A percentile compares a stretch with the other conserved stretches of the same genome.
Conservation (phyloP, 2,888 invertebrate species). For the Seira ritae region DNA sequence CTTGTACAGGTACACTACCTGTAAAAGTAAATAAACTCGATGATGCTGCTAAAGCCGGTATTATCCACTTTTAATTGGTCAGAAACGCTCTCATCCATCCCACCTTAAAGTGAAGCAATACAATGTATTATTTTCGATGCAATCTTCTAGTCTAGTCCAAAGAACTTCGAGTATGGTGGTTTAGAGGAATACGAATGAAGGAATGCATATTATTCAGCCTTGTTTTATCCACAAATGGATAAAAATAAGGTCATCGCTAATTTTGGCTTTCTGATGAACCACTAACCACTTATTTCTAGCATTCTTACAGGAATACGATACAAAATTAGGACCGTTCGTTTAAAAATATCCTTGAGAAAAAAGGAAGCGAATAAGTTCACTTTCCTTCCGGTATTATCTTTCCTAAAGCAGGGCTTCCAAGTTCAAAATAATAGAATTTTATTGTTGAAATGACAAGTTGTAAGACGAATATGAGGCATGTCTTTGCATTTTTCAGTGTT, state of each 20-base stretch:
- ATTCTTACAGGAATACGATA: no score
- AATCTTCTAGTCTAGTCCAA: no score
- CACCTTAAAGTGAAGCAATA: no score
- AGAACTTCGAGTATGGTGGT: no score
- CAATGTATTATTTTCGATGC: no score
- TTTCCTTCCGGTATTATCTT: constrained; percentile 35
- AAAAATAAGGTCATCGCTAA: constrained; percentile 14
- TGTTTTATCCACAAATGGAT: constrained; percentile 8
- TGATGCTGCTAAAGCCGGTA: no score
- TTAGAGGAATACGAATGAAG: no score
- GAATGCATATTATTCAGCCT: background rate
- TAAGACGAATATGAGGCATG: background rate
- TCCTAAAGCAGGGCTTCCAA: constrained; percentile 4
- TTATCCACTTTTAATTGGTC: no score
- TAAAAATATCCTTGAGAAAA: constrained; percentile 1
- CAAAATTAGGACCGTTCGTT: background rate
- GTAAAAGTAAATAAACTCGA: no score
- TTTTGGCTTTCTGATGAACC: background rate
- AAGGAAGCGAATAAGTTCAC: constrained; percentile 26
- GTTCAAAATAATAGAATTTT: background rate
- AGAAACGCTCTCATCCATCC: no score
- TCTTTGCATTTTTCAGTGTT: background rate
- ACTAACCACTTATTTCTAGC: background rate
- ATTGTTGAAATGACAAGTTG: no score
- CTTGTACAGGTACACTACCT: background rate